A percentile compares a stretch with the other conserved stretches of the same genome.
These are phyloP conservation scores for Mayetiola destructor DNA, from an alignment of 2,888 invertebrate genomes.

Conservation along the genomic window DNA sequence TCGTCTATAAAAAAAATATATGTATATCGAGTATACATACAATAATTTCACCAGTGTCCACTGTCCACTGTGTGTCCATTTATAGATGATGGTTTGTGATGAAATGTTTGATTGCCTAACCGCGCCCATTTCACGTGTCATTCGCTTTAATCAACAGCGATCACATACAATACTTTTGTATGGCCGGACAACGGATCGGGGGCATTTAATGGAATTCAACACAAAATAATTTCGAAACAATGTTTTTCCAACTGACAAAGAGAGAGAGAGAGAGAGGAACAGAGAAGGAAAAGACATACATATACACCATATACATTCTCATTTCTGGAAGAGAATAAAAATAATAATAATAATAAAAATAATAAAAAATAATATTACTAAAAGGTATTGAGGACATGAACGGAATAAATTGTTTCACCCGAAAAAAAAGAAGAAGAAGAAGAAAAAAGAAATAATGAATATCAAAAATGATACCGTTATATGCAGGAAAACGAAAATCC, in stretches of 20 bases:
- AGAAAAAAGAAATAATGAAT: too few relatives aligned
- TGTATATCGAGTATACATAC: too few relatives aligned
- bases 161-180: too few relatives aligned
- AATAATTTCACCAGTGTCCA: slow-evolving; percentile 3
- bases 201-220: neutral
- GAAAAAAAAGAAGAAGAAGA: too few relatives aligned
- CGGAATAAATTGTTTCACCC: too few relatives aligned
- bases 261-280: neutral
- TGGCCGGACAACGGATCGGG: neutral
- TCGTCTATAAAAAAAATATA: too few relatives aligned
- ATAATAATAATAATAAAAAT: neutral
- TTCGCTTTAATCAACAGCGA: too few relatives aligned
- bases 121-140: slow-evolving; percentile 2
- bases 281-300: neutral
- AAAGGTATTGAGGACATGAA: slow-evolving; percentile 10
- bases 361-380: neutral
- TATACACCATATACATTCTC: too few relatives aligned
- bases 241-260: neutral
- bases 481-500: slow-evolving; percentile 1
- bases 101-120: too few relatives aligned
- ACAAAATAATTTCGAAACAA: too few relatives aligned
- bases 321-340: too few relatives aligned
- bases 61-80: too few relatives aligned
- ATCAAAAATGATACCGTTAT: slow-evolving; percentile 9
- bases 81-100: neutral